Percentiles rank a stretch among this genome's conserved stretches.
phyloP scores from a whole-genome alignment of 2,113 vertebrate species.

The Clarias batrachus region DNA sequence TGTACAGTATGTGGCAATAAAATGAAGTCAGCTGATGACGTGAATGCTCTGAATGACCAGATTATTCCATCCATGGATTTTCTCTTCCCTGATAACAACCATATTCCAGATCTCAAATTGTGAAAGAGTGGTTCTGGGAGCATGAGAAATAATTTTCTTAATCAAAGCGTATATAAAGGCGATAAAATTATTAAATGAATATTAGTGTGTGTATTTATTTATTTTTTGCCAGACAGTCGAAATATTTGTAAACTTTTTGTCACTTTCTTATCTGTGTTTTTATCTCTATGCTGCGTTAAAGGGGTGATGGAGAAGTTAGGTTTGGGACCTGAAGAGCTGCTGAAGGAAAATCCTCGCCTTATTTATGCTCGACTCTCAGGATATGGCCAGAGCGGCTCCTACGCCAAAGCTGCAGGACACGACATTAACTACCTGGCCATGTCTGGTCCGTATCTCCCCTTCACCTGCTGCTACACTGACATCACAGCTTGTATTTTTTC shows the following conservation, averaged over 20 bases:
- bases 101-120: no score
- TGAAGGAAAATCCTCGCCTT: constrained; percentile 82
- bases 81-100: no score
- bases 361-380: constrained; percentile 92
- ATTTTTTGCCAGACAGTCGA: no score
- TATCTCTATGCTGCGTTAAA: constrained; percentile 53
- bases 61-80: no score
- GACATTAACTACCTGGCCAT: constrained; percentile 94
- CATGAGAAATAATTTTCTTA: no score
- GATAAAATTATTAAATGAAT: background rate
- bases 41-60: no score
- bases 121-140: no score
- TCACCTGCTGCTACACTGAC: background rate
- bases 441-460: constrained; percentile 75
- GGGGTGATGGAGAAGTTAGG: constrained; percentile 95
- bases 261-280: background rate
- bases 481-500: background rate
- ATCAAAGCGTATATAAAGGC: no score
- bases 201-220: no score
- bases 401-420: constrained; percentile 80
- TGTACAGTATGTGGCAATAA: no score
- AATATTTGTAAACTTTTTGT: no score
- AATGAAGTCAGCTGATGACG: no score
- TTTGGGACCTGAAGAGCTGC: constrained; percentile 81
- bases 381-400: constrained; percentile 85